A percentile compares a stretch with the other conserved stretches of the same genome.
Evolutionary conservation across 1,140 invertebrate genomes (phyloP).

Genomic region (Macrocentrus cingulum): DNA sequence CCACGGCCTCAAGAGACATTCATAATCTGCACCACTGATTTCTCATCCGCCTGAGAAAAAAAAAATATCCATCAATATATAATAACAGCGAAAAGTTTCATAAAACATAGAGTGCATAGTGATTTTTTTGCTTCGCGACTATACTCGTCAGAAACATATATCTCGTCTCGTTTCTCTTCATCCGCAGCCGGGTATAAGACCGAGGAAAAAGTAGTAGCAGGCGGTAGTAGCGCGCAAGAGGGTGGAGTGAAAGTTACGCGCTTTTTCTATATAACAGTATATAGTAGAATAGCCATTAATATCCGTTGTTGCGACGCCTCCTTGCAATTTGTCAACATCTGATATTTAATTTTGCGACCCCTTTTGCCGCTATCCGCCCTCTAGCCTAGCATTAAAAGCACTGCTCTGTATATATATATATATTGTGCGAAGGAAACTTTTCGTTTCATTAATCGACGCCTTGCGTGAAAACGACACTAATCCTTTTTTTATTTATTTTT

Average conservation of each 20-base stretch:
- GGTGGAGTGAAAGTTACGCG: conserved; percentile 48
- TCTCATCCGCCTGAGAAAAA: not conserved
- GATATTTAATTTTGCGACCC: conserved; percentile 59
- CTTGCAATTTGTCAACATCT: conserved; percentile 61
- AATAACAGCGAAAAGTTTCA: too few species aligned
- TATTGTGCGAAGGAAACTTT: conserved; percentile 3
- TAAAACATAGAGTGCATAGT: too few species aligned
- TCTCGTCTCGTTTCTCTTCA: conserved; percentile 57
- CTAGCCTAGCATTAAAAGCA: too few species aligned
- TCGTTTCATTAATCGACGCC: conserved; percentile 19
- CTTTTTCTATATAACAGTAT: conserved; percentile 42
- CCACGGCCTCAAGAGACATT: conserved; percentile 12
- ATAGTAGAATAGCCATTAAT: conserved; percentile 53
- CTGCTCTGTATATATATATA: not conserved
- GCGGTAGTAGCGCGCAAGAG: conserved; percentile 30
- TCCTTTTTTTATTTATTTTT: not conserved
- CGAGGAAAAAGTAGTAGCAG: conserved; percentile 8
- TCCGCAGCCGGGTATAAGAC: conserved; percentile 40
- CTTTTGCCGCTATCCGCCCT: conserved; percentile 28
- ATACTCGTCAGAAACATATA: conserved; percentile 34
- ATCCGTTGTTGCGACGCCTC: conserved; percentile 58
- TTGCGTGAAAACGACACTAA: not conserved
- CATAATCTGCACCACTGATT: conserved; percentile 17
- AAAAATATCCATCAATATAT: too few species aligned
- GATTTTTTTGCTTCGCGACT: not conserved